Base-by-base conservation (phyloP, 2,113 vertebrate species). In the Lagopus leucura region DNA sequence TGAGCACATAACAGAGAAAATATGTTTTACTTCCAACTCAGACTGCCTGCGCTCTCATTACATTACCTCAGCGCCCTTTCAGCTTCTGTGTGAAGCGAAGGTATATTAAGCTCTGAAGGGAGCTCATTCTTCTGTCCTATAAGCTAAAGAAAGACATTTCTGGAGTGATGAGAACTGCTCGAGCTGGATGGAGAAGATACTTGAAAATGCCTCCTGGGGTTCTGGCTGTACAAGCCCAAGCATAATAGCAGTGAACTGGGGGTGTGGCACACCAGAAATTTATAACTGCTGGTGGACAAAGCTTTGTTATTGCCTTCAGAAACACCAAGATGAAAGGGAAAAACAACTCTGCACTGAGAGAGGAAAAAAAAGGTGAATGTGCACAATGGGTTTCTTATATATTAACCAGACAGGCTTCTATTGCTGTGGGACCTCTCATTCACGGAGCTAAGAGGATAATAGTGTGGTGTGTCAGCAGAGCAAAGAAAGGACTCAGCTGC, bases 1-100 rank as follows among this genome's bases (percentile, higher is more conserved):
- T 93, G 88, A 97, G 82, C 72, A 92, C 76, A 89, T 96, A 90
- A 95, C 87, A 95, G 81, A 92, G 80, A 93, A 97, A 97, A 95
- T 48, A 64, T 73, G 86, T 97, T 94, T 97, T 86, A 90, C 94
- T 98, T 96, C 94, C 87, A 82, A 83, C 79, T 77, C 64, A 85
- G 82, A 63, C 43, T 94, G 94, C 82, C 91, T 94, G 65, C 25
- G 90, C 71, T 95, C 78, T 96, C 92, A 89, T 94, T 94, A 91
- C 86, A 55, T 90, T 36, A 96, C 82, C 60, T 81, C 65, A 79
- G 92, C 85, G 63, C 75, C 76, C 80, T 10, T 20, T 65, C 64
- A 80, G 73, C 75, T 93, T 47, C 83, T 75, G 40, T 65, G 78
- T 58, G 71, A 74, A 94, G 78, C 71, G 82, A 81, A 88, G 74